phyloP scores from a whole-genome alignment of 2,113 vertebrate species.

The Thamnaconus septentrionalis region DNA sequence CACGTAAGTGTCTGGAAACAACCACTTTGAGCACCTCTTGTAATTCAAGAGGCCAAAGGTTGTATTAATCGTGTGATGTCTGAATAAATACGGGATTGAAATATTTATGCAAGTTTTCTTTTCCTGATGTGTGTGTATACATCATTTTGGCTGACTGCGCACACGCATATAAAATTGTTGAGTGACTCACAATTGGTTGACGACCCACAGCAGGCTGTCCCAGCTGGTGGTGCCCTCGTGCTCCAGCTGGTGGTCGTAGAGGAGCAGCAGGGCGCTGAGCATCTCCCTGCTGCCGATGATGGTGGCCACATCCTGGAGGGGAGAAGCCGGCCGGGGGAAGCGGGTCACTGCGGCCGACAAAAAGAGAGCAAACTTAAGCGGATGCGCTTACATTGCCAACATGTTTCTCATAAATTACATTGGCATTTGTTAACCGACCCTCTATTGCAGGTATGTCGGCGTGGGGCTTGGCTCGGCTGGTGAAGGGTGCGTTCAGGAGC shows the following conservation, averaged over 20 bases:
- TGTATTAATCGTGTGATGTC: no score
- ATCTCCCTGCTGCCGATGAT: conserved; percentile 94
- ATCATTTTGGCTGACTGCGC: not conserved
- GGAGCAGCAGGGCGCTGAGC: conserved; percentile 84
- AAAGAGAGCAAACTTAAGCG: not conserved
- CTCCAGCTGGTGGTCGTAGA: conserved; percentile 94
- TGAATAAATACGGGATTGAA: no score
- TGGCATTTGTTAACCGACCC: conserved; percentile 71
- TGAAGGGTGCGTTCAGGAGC: conserved; percentile 93
- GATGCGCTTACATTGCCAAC: no score
- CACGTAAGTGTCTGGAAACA: no score
- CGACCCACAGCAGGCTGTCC: conserved; percentile 96
- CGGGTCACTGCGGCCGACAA: conserved; percentile 83
- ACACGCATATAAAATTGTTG: no score
- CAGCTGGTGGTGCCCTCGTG: conserved; percentile 97
- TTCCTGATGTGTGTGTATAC: not conserved
- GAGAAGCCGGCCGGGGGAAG: conserved; percentile 90
- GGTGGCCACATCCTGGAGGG: conserved; percentile 92
- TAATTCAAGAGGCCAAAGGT: no score
- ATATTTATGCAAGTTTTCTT: no score
- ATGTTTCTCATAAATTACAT: not conserved
- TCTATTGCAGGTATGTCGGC: conserved; percentile 90
- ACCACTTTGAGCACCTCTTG: no score
- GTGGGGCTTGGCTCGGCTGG: conserved; percentile 87
- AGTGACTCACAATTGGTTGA: conserved; percentile 94